Evolutionary conservation across 1,140 invertebrate species (phyloP).

Genomic region (Teleopsis dalmanni): DNA sequence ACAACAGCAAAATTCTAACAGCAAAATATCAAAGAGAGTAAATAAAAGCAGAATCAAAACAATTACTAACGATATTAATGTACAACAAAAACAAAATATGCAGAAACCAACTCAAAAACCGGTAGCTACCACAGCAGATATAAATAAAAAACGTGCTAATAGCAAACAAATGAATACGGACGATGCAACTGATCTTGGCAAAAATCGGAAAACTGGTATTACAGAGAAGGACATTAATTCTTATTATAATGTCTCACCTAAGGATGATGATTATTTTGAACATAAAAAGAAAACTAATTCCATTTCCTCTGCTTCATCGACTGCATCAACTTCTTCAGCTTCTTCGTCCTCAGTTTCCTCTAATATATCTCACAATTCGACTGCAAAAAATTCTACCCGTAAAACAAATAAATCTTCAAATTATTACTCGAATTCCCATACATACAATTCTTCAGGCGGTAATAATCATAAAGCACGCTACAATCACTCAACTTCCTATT

Average conservation of each 20-base stretch:
- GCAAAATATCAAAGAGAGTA: not conserved
- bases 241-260: slow-evolving; percentile 5
- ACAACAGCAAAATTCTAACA: not conserved
- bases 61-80: not conserved
- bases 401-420: slow-evolving; percentile 18
- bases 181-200: not conserved
- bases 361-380: not conserved
- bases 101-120: not conserved
- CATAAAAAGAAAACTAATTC: slow-evolving; percentile 6
- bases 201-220: slow-evolving; percentile 1
- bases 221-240: not conserved
- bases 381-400: not conserved
- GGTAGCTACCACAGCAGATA: not conserved
- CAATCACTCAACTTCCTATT: no score
- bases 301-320: not conserved
- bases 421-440: slow-evolving; percentile 26
- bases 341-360: no score
- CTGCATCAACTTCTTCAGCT: no score
- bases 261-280: not conserved
- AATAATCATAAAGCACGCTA: no score
- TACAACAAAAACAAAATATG: slow-evolving; percentile 1
- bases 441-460: no score
- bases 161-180: slow-evolving; percentile 1
- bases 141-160: not conserved
- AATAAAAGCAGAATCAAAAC: not conserved